Percentiles rank a stretch among this genome's conserved stretches.
Evolutionary conservation across 2,888 invertebrate genomes (phyloP).

Genomic region (Watsonalla cultraria): DNA sequence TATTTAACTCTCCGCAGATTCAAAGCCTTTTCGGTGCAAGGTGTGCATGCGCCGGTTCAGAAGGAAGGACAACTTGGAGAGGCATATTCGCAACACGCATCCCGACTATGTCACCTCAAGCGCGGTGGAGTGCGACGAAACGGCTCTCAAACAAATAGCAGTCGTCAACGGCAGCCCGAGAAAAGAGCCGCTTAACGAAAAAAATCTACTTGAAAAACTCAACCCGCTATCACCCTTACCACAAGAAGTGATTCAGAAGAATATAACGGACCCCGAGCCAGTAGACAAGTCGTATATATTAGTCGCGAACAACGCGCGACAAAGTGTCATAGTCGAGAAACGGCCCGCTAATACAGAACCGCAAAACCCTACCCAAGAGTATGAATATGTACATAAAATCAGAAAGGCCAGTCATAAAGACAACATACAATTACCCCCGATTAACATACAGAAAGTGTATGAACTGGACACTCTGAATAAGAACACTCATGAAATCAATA

Average conservation of each 20-base stretch:
- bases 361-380: slow-evolving; percentile 37
- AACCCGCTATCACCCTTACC: slow-evolving; percentile 63
- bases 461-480: slow-evolving; percentile 29
- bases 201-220: slow-evolving; percentile 46
- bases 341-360: slow-evolving; percentile 33
- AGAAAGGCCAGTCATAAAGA: slow-evolving; percentile 48
- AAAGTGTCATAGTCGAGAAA: slow-evolving; percentile 69
- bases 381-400: slow-evolving; percentile 68
- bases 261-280: slow-evolving; percentile 32
- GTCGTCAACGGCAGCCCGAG: slow-evolving; percentile 8
- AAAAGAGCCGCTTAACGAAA: slow-evolving; percentile 26
- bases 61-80: slow-evolving; percentile 87
- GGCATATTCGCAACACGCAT: slow-evolving; percentile 88
- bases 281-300: slow-evolving; percentile 62
- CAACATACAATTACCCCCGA: slow-evolving; percentile 52
- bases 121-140: slow-evolving; percentile 55
- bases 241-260: slow-evolving; percentile 52
- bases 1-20: slow-evolving; percentile 60
- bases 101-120: slow-evolving; percentile 63
- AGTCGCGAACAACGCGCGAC: slow-evolving; percentile 65
- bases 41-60: slow-evolving; percentile 84
- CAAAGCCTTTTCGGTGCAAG: slow-evolving; percentile 84
- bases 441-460: slow-evolving; percentile 58
- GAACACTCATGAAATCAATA: background rate
- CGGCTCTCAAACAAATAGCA: slow-evolving; percentile 39